These are phyloP conservation scores for Setophaga petechia DNA, from an alignment of 2,113 vertebrate genomes.

Conservation along the genomic window DNA sequence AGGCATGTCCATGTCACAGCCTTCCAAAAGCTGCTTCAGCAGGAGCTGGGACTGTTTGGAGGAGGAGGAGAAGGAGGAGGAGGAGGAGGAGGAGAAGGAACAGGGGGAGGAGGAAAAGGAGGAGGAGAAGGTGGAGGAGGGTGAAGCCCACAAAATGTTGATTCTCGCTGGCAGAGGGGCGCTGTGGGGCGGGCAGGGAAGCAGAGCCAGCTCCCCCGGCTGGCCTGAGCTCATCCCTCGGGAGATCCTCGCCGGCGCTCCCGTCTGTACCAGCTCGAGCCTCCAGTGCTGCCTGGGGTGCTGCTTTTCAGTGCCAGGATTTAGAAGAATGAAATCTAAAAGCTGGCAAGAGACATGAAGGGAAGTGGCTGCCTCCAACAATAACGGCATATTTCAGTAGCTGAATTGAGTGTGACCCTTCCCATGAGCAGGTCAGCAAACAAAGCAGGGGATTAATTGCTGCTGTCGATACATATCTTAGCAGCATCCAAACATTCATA, in stretches of 20 bases:
- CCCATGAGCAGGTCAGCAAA: slow-evolving; percentile 30
- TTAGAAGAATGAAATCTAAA: slow-evolving; percentile 7
- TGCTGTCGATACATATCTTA: not conserved
- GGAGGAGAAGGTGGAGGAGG: not conserved
- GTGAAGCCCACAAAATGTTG: not conserved
- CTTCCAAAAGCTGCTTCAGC: not conserved
- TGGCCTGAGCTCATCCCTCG: not conserved
- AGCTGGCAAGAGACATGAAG: not conserved
- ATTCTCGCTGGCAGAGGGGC: rapidly evolving
- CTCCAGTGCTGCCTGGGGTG: not conserved
- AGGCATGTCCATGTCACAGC: rapidly evolving
- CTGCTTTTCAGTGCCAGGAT: not conserved
- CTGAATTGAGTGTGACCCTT: not conserved
- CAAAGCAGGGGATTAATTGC: slow-evolving; percentile 35
- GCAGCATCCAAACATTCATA: not conserved
- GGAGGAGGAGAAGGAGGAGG: not conserved
- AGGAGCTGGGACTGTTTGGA: not conserved
- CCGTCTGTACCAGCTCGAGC: not conserved
- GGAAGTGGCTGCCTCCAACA: not conserved
- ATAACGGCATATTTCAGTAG: not conserved
- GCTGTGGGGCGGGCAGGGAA: not conserved
- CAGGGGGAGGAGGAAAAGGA: not conserved
- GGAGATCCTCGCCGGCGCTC: not conserved
- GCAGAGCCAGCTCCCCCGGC: not conserved
- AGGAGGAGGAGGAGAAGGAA: not conserved